phyloP scores from a whole-genome alignment of 2,113 vertebrate genomes.

The Alethe castanea region DNA sequence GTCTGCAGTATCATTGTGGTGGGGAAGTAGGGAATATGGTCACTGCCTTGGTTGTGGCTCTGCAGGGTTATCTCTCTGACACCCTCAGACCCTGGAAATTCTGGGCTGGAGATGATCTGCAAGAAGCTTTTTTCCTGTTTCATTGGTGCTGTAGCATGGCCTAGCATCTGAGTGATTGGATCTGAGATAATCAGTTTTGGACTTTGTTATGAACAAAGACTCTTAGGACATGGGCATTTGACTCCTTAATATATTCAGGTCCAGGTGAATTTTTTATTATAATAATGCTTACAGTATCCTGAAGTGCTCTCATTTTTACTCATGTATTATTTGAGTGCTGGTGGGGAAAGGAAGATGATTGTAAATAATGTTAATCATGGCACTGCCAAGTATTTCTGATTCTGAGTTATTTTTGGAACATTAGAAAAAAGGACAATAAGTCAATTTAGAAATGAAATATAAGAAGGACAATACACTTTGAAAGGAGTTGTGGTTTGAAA shows the following conservation, averaged over 20 bases:
- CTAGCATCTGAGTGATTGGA: background rate
- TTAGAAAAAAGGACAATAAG: background rate
- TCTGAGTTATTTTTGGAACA: background rate
- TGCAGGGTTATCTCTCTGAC: background rate
- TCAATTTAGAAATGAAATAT: background rate
- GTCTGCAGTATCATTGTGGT: fast-evolving
- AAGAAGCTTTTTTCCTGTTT: background rate
- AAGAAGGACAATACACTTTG: background rate
- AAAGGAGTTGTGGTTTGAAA: background rate
- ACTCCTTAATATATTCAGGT: background rate
- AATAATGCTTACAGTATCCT: background rate
- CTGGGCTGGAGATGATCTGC: background rate
- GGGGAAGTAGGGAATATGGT: background rate
- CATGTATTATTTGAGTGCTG: background rate
- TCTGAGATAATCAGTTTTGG: background rate
- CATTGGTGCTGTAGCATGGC: background rate
- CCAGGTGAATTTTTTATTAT: background rate
- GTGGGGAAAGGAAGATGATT: background rate
- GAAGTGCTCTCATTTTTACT: background rate
- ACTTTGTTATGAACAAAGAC: background rate
- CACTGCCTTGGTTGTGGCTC: background rate
- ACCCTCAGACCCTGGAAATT: background rate
- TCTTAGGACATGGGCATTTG: background rate
- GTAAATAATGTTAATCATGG: background rate
- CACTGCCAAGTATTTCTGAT: background rate